Conservation (phyloP, 2,113 vertebrate genomes). For the Numida meleagris region DNA sequence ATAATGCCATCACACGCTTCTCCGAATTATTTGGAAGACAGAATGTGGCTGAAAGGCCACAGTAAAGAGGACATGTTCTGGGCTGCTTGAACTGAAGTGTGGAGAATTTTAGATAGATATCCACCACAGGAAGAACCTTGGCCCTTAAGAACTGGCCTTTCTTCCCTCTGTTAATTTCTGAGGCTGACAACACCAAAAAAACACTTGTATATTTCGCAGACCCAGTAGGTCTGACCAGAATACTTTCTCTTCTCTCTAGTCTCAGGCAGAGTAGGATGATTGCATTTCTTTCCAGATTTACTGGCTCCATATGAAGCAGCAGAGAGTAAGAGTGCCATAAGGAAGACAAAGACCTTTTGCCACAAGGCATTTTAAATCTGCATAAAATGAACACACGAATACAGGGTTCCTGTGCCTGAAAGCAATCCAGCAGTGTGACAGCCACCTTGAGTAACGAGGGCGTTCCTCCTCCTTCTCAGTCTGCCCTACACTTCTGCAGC, state of each 20-base stretch:
- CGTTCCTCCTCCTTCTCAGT: not conserved
- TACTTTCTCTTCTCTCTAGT: not conserved
- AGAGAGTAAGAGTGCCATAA: not conserved
- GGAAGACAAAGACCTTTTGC: not conserved
- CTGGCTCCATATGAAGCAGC: not conserved
- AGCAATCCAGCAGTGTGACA: not conserved
- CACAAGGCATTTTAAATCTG: not conserved
- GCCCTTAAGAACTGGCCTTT: not conserved
- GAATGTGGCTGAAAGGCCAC: not conserved
- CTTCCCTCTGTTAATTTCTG: not conserved
- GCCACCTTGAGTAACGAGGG: not conserved
- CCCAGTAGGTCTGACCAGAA: not conserved
- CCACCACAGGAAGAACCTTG: not conserved
- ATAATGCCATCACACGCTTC: not conserved
- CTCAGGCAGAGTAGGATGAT: not conserved
- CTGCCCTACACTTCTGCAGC: accelerated
- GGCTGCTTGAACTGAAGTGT: not conserved
- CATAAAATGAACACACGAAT: not conserved
- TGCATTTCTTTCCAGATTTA: not conserved
- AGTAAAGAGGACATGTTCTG: accelerated
- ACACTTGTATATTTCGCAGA: not conserved
- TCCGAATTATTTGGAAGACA: not conserved
- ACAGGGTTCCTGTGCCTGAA: not conserved
- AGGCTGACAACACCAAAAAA: not conserved
- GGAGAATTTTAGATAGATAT: not conserved